These are phyloP conservation scores for Kryptolebias marmoratus DNA, from an alignment of 2,113 vertebrate genomes.

Conservation along the genomic window DNA sequence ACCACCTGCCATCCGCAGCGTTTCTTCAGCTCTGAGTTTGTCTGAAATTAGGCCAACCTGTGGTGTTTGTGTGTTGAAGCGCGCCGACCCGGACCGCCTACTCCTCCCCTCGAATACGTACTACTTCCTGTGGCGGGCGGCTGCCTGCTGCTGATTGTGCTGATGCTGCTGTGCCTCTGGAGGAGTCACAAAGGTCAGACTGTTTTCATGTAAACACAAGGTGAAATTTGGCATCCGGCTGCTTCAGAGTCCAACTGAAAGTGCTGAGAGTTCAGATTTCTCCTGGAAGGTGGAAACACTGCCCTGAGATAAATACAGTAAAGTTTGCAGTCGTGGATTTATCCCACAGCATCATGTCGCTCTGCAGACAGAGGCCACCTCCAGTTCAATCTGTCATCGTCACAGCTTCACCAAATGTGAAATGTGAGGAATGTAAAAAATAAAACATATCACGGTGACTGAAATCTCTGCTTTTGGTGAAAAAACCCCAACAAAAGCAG, in stretches of 20 bases:
- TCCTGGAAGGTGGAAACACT: too few relatives aligned
- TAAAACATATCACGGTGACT: too few relatives aligned
- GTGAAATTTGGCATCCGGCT: neutral
- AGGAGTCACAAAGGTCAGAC: conserved; percentile 31
- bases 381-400: too few relatives aligned
- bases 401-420: too few relatives aligned
- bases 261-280: too few relatives aligned
- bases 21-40: fast-evolving
- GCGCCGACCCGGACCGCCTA: fast-evolving
- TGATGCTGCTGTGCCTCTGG: conserved; percentile 22
- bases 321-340: too few relatives aligned
- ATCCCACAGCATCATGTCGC: too few relatives aligned
- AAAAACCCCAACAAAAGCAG: too few relatives aligned
- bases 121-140: conserved; percentile 28
- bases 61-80: conserved; percentile 13
- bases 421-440: too few relatives aligned
- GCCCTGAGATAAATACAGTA: too few relatives aligned
- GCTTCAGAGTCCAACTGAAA: neutral
- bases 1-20: neutral
- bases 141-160: conserved; percentile 5
- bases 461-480: too few relatives aligned
- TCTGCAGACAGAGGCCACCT: too few relatives aligned
- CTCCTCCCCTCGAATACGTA: fast-evolving
- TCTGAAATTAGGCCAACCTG: conserved; percentile 23
- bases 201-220: conserved; percentile 7